Base-by-base conservation (phyloP, 2,113 vertebrate species). In the Neoarius graeffei region DNA sequence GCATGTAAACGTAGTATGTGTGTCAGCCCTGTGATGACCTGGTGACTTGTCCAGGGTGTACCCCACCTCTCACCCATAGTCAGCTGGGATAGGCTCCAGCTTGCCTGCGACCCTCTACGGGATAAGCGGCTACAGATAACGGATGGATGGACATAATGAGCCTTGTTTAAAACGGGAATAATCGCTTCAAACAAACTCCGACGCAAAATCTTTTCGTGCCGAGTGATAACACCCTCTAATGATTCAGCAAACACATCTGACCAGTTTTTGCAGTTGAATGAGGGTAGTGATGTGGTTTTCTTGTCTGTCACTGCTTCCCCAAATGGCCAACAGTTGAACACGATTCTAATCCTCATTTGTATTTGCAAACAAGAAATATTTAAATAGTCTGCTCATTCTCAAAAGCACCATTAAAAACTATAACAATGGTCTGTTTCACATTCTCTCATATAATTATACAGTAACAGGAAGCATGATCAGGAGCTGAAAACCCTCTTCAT, bases 371-470 rank as follows among this genome's bases (percentile, higher is more conserved):
- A 48, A 23, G 1, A 19, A 76, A 23, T 50, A 76, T 76, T 20
- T 76, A 25, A 23, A 76, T 50, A 48, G 20, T 50, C 17, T 23
- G 20, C 1, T 76, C 25, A 27, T 81, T 57, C 10, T 54, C 23
- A 52, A 54, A 79, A 54, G 10, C 50, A 54, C 8, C 52, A 57
- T 57, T 30, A 57, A 56, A 76, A 30, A 57, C 76, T 79, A n/a
- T 56, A 54, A 13, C 23, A n/a, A 19, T 30, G 52, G 77, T 57
- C n/a, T 57, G 17, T 60, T 81, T 60, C 56, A 35, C 56, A 35
- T 81, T 81, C 27, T 60, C 27, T 79, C 56, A 79, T 79, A 56
- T 14, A 79, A 79, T 79, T 56, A 52, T 56, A 27, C 50, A 81
- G 54, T 15, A 14, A 81, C 79, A 30, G 54, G 25, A 81, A 81